Base-by-base conservation (phyloP, 1,140 invertebrate genomes). In the Drosophila repletoides region DNA sequence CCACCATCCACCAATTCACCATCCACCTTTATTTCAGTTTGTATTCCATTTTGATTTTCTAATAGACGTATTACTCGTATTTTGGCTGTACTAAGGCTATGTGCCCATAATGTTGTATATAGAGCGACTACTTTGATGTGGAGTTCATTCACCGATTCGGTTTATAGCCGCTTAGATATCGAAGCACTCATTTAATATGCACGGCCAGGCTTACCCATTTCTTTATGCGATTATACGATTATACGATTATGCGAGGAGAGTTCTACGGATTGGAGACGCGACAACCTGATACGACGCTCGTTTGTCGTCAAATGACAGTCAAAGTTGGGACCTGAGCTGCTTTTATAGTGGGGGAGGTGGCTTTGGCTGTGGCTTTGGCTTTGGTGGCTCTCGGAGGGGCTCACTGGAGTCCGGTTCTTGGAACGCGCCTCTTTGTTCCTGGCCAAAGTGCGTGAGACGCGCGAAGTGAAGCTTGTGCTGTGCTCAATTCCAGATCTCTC, bases 271-370 rank as follows among this genome's bases (percentile, higher is more conserved):
- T 70, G 69, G 28, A 15, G 40, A 53, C 12, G 38, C 33, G 61
- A 43, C 34, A 21, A 51, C 15, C 63, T 55, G 53, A 29, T 48
- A 36, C 58, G 75, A 76, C 72, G 81, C 67, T 34, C 56, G 76
- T 87, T 87, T 72, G 72, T 63, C 80, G 68, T 73, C 81, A 86
- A 86, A 86, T 86, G 80, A 86, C 81, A 86, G 81, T 64, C 60
- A 51, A 69, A 66, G 51, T 63, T 53, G 46, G 52, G 60, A 31
- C 38, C 36, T 48, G 68, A 45, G 29, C 34, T 38, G 76, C 80
- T 86, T 86, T 80, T 86, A 86, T 86, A 86, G 68, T 69, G 77
- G 77, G 58, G 68, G 71, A 38, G 38, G 34, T 48, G 38, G 38
- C 43, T 74, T 48, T 53, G 38, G 53, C 40, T 60, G 63, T 67